Evolutionary conservation across 2,797 vertebrate species (phyloP), one percentile per base, ranked within the genome.

Genomic region (Pipistrellus nathusii): DNA sequence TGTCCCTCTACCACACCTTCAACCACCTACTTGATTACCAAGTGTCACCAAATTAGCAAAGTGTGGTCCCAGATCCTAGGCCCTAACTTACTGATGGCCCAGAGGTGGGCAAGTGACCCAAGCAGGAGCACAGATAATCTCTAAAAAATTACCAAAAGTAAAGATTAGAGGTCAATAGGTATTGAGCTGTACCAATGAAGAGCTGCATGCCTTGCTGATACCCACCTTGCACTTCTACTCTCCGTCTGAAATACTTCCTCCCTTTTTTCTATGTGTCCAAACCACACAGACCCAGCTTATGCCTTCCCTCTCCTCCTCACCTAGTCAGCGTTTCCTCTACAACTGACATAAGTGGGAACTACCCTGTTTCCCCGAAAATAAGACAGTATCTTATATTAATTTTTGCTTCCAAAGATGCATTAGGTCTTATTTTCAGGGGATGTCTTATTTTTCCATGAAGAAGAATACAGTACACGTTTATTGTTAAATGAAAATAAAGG

Each of bases 71-170:
- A 53, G 15, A 92, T 12, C 72, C 18, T 71, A 64, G 38, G 38
- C 44, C 53, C 35, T 57, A 86, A 69, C 25, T 86, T 38, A 90
- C 20, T 82, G 35, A 77, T 35, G n/a, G 53, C 53, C 41, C 46
- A 90, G 35, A 85, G 35, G 25, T 66, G 2, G 17, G 21, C 20
- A 89, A 85, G 1, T 48, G 46, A 84, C 23, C 66, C 32, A 76
- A 64, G 21, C 8, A 86, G 46, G 8, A 71, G 10, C 53, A 87
- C 9, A 23, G 44, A 83, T 53, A 88, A 57, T 80, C 41, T 90
- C 71, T n/a, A 94, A 15, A 83, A 93, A 93, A 41, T 77, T 72
- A 82, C 21, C 44, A 69, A 94, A 91, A 91, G 66, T 35, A 44
- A 71, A 62, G 25, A 30, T 5, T 23, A 84, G 66, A 59, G 32